Evolutionary conservation across 2,797 vertebrate genomes (phyloP).

Genomic region (Argya squamiceps): DNA sequence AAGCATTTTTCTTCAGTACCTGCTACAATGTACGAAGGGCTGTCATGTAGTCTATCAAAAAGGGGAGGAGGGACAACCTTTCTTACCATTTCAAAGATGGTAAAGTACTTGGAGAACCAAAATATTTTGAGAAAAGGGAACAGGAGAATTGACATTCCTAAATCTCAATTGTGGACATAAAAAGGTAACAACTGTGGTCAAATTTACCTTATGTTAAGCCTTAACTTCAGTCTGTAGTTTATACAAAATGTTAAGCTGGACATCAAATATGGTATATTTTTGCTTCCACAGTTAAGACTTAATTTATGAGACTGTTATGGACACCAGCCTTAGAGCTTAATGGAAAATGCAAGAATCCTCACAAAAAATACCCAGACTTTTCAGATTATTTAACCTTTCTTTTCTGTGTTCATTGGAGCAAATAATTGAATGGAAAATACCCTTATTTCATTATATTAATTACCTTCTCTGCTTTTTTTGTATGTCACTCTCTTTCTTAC

Average conservation of each 20-base stretch:
- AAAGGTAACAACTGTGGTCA: background rate
- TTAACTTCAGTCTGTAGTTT: background rate
- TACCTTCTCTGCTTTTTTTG: background rate
- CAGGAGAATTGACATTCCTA: background rate
- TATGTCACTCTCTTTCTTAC: background rate
- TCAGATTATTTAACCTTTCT: background rate
- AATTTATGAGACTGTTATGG: background rate
- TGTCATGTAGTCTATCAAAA: conserved; percentile 53
- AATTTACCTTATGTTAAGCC: background rate
- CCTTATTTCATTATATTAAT: background rate
- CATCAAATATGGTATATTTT: background rate
- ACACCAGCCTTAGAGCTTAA: background rate
- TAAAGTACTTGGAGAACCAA: background rate
- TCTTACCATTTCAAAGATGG: conserved; percentile 7
- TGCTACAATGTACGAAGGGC: conserved; percentile 29
- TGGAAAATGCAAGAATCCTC: background rate
- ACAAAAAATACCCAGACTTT: background rate
- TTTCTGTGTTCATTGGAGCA: background rate
- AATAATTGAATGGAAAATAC: background rate
- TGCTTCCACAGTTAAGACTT: background rate
- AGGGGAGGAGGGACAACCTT: conserved; percentile 1
- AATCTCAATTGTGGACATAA: background rate
- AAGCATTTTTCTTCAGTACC: conserved; percentile 68
- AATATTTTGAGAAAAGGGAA: conserved; percentile 23
- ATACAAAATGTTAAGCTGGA: background rate